Percentiles rank a stretch among this genome's conserved stretches.
Conservation (phyloP, 2,113 vertebrate genomes). For the Rostratula benghalensis region DNA sequence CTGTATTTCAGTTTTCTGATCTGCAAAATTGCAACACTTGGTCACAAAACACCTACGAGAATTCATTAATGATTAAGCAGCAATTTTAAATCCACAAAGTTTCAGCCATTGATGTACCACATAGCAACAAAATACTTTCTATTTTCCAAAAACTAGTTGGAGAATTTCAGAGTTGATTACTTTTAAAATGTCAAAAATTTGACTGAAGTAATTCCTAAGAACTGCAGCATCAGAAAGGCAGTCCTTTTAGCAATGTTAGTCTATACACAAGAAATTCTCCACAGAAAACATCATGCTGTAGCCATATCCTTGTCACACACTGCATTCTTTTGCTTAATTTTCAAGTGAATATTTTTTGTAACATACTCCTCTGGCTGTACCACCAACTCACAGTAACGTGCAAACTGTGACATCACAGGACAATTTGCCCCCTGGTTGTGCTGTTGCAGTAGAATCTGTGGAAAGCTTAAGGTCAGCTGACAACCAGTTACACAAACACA, state of each 20-base stretch:
- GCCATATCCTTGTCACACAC: neutral
- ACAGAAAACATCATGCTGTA: neutral
- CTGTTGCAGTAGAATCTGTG: neutral
- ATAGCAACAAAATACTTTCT: neutral
- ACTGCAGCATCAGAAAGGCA: neutral
- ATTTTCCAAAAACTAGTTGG: neutral
- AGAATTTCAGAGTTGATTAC: neutral
- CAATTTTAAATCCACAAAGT: neutral
- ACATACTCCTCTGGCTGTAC: neutral
- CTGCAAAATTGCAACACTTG: neutral
- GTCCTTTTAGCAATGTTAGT: neutral
- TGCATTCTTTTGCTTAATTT: neutral
- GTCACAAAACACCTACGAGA: neutral
- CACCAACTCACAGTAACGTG: neutral
- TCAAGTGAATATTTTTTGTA: neutral
- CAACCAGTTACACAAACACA: rapidly evolving
- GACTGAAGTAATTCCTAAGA: neutral
- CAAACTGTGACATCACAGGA: neutral
- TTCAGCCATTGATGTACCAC: neutral
- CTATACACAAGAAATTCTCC: neutral
- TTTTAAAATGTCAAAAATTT: neutral
- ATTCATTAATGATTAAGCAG: neutral
- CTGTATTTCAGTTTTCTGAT: neutral
- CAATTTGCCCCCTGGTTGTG: neutral
- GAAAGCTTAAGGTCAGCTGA: neutral